Evolutionary conservation across 2,113 vertebrate species (phyloP).

Genomic region (Himantopus leucocephalus): DNA sequence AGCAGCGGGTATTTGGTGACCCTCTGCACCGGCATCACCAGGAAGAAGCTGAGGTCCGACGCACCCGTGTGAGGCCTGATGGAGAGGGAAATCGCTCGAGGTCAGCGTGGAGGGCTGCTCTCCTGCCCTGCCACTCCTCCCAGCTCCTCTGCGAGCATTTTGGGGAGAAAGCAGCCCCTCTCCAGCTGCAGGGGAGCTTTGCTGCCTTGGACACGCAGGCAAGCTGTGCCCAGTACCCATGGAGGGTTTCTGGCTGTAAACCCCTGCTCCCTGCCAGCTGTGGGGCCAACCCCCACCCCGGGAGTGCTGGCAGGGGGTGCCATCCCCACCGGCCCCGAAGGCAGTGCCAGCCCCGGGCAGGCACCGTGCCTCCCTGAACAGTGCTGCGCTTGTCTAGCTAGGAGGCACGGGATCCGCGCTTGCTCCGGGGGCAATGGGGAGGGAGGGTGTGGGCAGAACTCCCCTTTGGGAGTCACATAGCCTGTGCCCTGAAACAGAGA

Average conservation of each 20-base stretch:
- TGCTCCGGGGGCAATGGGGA: not conserved
- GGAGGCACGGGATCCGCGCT: not conserved
- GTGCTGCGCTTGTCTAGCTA: not conserved
- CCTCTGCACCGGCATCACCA: slow-evolving; percentile 93
- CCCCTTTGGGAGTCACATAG: not conserved
- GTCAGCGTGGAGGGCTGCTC: accelerated
- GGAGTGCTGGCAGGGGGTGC: not conserved
- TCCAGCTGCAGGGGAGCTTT: not conserved
- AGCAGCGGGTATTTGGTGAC: slow-evolving; percentile 91
- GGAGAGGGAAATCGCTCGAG: not conserved
- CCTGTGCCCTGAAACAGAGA: not conserved
- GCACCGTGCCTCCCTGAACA: not conserved
- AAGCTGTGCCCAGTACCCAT: not conserved
- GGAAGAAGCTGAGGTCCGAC: slow-evolving; percentile 88
- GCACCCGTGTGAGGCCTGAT: slow-evolving; percentile 84
- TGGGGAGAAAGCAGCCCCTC: not conserved
- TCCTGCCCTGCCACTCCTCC: not conserved
- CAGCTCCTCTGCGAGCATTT: not conserved
- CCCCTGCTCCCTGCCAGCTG: not conserved
- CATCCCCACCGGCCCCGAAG: not conserved
- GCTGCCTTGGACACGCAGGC: not conserved
- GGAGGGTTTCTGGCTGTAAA: not conserved
- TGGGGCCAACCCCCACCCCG: accelerated
- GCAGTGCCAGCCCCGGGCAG: not conserved
- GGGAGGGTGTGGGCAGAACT: not conserved